A percentile compares a stretch with the other conserved stretches of the same genome.
phyloP scores from a whole-genome alignment of 2,888 invertebrate genomes.

The Hirudinaria manillensis region DNA sequence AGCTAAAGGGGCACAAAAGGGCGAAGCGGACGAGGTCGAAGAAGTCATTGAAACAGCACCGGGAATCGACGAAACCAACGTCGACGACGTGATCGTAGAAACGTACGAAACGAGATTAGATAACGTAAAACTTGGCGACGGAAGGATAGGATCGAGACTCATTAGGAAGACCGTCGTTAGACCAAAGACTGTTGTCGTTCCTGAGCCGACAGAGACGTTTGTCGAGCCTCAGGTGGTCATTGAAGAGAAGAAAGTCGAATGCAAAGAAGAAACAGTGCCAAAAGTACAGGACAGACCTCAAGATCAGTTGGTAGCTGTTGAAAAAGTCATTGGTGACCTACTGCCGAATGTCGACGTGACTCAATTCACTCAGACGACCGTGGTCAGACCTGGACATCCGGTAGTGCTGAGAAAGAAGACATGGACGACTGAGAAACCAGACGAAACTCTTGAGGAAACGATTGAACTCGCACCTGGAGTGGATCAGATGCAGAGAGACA shows the following conservation, averaged over 20 bases:
- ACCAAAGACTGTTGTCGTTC: background rate
- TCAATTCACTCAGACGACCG: no score
- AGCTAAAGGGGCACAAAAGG: background rate
- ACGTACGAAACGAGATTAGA: background rate
- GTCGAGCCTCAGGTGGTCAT: no score
- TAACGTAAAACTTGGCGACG: background rate
- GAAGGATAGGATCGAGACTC: background rate
- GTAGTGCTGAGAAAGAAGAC: background rate
- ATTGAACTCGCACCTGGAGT: no score
- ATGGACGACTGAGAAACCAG: background rate
- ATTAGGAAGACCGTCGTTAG: background rate
- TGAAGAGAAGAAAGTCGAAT: no score
- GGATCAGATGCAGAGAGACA: background rate
- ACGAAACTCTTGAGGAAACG: no score
- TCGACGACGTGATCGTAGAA: background rate
- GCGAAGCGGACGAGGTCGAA: constrained; percentile 18
- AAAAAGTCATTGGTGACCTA: no score
- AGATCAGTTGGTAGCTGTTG: no score
- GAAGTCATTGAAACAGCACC: constrained; percentile 6
- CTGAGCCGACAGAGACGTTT: background rate
- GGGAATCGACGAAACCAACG: background rate
- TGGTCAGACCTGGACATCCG: no score
- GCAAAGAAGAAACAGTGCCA: no score
- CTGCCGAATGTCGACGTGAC: no score
- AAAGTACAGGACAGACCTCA: no score